Evolutionary conservation across 2,888 invertebrate genomes (phyloP).

Genomic region (Ophion ellenae): DNA sequence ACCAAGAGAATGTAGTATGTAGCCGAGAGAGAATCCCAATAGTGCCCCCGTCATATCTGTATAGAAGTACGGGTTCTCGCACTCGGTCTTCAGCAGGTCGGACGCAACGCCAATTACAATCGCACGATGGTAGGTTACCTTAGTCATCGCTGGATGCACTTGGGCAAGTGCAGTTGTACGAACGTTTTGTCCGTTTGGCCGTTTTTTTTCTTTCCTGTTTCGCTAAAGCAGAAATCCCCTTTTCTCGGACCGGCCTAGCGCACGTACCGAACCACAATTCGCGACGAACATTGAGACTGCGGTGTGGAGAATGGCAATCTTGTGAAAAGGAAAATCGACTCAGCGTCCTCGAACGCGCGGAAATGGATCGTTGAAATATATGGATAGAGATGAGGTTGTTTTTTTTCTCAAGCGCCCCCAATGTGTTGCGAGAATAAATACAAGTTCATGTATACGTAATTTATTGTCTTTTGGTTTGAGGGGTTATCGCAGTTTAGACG

Average conservation of each 20-base stretch:
- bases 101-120: slow-evolving; percentile 74
- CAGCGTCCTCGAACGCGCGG: background rate
- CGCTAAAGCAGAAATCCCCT: background rate
- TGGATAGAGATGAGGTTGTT: background rate
- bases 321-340: slow-evolving; percentile 18
- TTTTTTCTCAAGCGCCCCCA: background rate
- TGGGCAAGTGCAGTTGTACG: slow-evolving; percentile 7
- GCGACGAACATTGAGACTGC: background rate
- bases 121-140: slow-evolving; percentile 73
- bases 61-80: slow-evolving; percentile 33
- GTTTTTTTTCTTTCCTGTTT: slow-evolving; percentile 20
- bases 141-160: slow-evolving; percentile 72
- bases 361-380: slow-evolving; percentile 11
- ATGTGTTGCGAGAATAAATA: background rate
- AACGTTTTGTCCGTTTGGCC: slow-evolving; percentile 7
- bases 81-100: slow-evolving; percentile 29
- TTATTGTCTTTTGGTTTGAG: background rate
- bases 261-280: background rate
- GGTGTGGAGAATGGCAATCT: background rate
- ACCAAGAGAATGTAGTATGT: slow-evolving; percentile 1
- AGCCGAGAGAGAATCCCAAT: slow-evolving; percentile 6
- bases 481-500: too few species aligned
- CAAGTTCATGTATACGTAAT: too few species aligned
- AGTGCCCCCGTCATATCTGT: slow-evolving; percentile 35
- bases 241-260: slow-evolving; percentile 9